Conservation (phyloP, 2,113 vertebrate species). For the Mesembrinibis cayennensis region DNA sequence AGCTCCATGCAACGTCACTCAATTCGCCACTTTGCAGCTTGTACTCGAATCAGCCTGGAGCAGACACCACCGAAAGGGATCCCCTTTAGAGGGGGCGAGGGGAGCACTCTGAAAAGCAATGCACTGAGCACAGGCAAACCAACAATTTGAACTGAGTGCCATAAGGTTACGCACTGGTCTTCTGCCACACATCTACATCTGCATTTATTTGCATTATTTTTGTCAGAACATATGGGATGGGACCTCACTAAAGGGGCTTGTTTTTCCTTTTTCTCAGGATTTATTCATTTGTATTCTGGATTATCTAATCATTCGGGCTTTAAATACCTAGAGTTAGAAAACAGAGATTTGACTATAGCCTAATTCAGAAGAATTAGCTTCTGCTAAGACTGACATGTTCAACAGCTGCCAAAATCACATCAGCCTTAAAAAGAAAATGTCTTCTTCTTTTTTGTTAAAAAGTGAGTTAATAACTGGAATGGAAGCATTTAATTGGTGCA, state of each 20-base stretch:
- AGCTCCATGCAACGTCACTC: background rate
- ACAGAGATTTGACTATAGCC: background rate
- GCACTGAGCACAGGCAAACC: background rate
- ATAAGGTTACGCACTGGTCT: background rate
- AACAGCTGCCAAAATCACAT: background rate
- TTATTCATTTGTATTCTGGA: background rate
- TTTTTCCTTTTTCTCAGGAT: background rate
- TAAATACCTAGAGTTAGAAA: background rate
- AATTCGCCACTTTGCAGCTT: background rate
- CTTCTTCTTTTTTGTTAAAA: background rate
- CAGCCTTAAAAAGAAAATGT: background rate
- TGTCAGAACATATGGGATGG: conserved; percentile 8
- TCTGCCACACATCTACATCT: background rate
- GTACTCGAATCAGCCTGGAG: background rate
- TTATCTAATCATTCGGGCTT: conserved; percentile 8
- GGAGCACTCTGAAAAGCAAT: background rate
- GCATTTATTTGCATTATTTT: conserved; percentile 9
- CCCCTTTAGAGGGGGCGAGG: background rate
- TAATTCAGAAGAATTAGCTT: background rate
- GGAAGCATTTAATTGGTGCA: background rate
- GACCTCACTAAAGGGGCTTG: background rate
- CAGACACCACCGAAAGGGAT: background rate
- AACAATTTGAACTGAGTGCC: background rate
- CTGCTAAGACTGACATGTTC: background rate
- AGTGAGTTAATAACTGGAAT: background rate